Evolutionary conservation across 1,140 invertebrate species (phyloP).

Genomic region (Adelges cooleyi): DNA sequence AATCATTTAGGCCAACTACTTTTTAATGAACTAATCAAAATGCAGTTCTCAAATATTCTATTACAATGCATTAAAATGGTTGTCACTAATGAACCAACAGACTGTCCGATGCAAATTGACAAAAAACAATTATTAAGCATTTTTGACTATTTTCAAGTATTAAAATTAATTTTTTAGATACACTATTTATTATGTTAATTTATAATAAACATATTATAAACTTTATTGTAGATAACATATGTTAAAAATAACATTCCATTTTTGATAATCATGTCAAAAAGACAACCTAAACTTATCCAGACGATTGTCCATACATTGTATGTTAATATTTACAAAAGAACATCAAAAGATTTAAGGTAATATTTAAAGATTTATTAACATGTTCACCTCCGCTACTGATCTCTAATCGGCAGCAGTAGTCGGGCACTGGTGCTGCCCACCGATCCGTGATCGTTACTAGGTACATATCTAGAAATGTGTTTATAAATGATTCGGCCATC

Average conservation of each 20-base stretch:
- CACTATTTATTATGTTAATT: too few relatives aligned
- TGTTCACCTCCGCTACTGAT: too few relatives aligned
- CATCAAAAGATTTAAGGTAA: constrained; percentile 28
- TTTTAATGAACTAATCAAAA: not conserved
- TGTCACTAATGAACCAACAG: not conserved
- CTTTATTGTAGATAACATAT: not conserved
- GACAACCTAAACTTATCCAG: constrained; percentile 29
- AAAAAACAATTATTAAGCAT: not conserved
- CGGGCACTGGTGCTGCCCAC: too few relatives aligned
- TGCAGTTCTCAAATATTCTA: not conserved
- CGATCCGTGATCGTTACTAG: too few relatives aligned
- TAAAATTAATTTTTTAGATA: too few relatives aligned
- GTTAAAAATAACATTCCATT: not conserved
- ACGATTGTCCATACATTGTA: constrained; percentile 24
- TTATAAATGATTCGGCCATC: too few relatives aligned
- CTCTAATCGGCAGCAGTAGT: too few relatives aligned
- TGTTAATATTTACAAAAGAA: constrained; percentile 15
- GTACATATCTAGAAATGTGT: too few relatives aligned
- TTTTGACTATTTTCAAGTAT: constrained; percentile 7
- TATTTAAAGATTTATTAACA: too few relatives aligned
- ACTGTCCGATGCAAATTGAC: constrained; percentile 1
- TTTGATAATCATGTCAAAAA: constrained; percentile 12
- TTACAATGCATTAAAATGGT: constrained; percentile 16
- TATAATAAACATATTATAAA: too few relatives aligned
- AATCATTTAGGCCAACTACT: not conserved